A percentile compares a stretch with the other conserved stretches of the same genome.
Evolutionary conservation across 2,113 vertebrate species (phyloP).

Genomic region (Scophthalmus maximus): DNA sequence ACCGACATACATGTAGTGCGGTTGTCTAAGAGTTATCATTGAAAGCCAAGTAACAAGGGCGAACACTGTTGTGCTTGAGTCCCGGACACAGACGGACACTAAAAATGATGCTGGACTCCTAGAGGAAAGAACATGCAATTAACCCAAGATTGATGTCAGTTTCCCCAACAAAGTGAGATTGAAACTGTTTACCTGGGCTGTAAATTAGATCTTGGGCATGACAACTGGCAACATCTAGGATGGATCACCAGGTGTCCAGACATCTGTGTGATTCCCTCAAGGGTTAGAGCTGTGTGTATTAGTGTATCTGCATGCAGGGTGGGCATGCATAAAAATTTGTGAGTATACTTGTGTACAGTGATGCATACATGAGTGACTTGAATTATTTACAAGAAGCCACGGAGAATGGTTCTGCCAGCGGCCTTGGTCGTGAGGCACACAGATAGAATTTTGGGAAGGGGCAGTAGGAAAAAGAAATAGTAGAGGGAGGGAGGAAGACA

Average conservation of each 20-base stretch:
- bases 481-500: neutral
- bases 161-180: conserved; percentile 59
- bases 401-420: conserved; percentile 27
- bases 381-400: conserved; percentile 49
- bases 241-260: conserved; percentile 73
- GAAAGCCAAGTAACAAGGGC: neutral
- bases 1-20: neutral
- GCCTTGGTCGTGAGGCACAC: conserved; percentile 1
- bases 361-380: conserved; percentile 29
- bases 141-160: conserved; percentile 61
- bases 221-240: conserved; percentile 68
- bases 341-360: conserved; percentile 11
- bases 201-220: conserved; percentile 71
- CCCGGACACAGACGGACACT: conserved; percentile 28
- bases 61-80: neutral
- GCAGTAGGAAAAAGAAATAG: conserved; percentile 29
- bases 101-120: conserved; percentile 13
- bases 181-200: conserved; percentile 70
- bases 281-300: conserved; percentile 35
- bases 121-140: conserved; percentile 51
- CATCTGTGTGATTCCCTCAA: conserved; percentile 72
- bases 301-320: conserved; percentile 10
- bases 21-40: neutral
- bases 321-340: conserved; percentile 1
- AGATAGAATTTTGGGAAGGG: conserved; percentile 37